Evolutionary conservation across 2,888 invertebrate species (phyloP), one percentile per base, ranked within the genome.

Genomic region (Lepidochitona cinerea): DNA sequence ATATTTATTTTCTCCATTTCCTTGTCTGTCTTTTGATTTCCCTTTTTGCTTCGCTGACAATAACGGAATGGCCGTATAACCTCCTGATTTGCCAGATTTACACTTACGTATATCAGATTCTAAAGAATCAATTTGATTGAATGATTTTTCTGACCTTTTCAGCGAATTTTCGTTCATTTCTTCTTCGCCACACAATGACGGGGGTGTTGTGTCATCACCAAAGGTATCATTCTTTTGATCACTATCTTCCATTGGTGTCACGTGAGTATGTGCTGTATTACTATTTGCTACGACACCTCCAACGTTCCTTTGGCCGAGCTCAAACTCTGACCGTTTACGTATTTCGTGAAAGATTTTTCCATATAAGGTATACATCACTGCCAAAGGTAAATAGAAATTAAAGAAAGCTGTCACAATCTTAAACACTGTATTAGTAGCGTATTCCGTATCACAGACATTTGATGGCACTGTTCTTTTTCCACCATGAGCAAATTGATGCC

Each of bases 301-400:
- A 6, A 79, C 79, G 49, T 79, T 86, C 53, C 86, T 75, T 75
- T 88, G 89, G 1, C 90, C 90, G 29, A 89, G 75, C 75, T 90
- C 89, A 70, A 90, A 82, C 75, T 87, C 86, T 0, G 92, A 91
- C 1, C 92, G 82, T 74, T 91, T 90, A 64, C 91, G 86, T 35
- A 92, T 92, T 78, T 91, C 92, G 75, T 88, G 85, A 81, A 92
- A 92, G 68, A 92, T 92, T 78, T 90, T 89, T 35, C 87, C 90
- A 80, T 92, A 92, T 9, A 92, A 83, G 54, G 81, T 83, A 73
- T 92, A 91, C 92, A 92, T 92, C n/a, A 92, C 83, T 6, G 89
- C 83, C 26, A 92, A 86, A 0, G 92, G 92, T n/a, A 92, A 86
- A 82, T 91, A 92, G 80, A 92, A 92, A 83, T 92, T 92, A 72